Evolutionary conservation across 1,140 invertebrate genomes (phyloP).

Genomic region (Drosophila aff.): DNA sequence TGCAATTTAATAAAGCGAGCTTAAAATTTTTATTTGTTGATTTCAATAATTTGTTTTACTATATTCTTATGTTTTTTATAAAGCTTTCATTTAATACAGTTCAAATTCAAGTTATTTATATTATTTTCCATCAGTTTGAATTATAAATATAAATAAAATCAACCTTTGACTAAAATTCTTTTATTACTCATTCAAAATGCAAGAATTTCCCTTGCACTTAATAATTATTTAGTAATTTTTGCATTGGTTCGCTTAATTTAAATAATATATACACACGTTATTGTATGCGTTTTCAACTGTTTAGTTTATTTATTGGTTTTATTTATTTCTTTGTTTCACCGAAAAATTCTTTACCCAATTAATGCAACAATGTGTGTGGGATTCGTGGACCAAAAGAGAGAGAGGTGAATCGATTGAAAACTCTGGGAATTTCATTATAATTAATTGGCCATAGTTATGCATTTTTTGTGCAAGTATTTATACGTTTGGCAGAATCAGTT

Average conservation of each 20-base stretch:
- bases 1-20: too few species aligned
- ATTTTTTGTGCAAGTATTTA: not conserved
- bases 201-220: not conserved
- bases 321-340: not conserved
- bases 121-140: not conserved
- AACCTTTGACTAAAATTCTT: not conserved
- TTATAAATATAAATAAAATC: not conserved
- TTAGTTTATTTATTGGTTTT: not conserved
- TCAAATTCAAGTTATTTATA: not conserved
- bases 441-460: constrained; percentile 3
- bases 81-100: not conserved
- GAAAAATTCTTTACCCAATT: constrained; percentile 4
- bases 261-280: not conserved
- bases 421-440: constrained; percentile 1
- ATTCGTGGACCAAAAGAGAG: not conserved
- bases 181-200: not conserved
- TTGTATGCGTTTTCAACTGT: not conserved
- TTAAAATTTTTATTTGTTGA: too few species aligned
- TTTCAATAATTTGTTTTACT: not conserved
- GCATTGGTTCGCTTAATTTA: not conserved
- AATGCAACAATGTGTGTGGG: constrained; percentile 3
- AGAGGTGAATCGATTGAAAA: not conserved
- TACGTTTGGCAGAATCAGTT: not conserved
- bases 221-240: not conserved
- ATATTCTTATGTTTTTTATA: not conserved